Percentiles rank a stretch among this genome's conserved stretches.
phyloP scores from a whole-genome alignment of 2,113 vertebrate genomes.

The Rattus rattus region DNA sequence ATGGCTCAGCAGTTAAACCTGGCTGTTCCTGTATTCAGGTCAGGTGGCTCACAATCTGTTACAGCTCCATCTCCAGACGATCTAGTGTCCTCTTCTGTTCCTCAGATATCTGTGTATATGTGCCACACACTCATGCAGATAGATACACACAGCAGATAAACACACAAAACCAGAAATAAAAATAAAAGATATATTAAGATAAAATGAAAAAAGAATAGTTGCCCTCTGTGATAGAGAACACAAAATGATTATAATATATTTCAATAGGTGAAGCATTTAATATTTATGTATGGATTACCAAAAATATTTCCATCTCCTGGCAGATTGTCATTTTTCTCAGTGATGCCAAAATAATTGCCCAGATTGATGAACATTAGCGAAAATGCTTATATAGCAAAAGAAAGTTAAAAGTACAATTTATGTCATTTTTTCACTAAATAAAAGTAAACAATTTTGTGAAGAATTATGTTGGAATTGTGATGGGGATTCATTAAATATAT shows the following conservation, averaged over 20 bases:
- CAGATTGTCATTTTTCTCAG: not conserved
- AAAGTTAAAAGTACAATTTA: not conserved
- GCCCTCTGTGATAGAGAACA: not conserved
- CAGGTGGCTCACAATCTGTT: not conserved
- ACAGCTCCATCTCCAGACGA: not conserved
- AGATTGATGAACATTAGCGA: slow-evolving; percentile 5
- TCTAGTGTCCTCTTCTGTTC: not conserved
- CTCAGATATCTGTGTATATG: not conserved
- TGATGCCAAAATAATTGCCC: not conserved
- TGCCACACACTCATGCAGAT: not conserved
- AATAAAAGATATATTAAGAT: not conserved
- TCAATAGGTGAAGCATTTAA: not conserved
- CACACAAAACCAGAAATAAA: not conserved
- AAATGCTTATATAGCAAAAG: not conserved
- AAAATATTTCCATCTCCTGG: not conserved
- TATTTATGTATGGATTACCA: not conserved
- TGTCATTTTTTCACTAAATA: not conserved
- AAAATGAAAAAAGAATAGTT: not conserved
- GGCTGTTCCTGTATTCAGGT: no score
- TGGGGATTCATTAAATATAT: not conserved
- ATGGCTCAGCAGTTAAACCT: not conserved
- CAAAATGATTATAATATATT: not conserved
- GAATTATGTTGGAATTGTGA: not conserved
- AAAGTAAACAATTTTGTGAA: not conserved
- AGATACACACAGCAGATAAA: not conserved